Evolutionary conservation across 2,797 vertebrate species (phyloP), one percentile per base, ranked within the genome.

Genomic region (Echeneis naucrates): DNA sequence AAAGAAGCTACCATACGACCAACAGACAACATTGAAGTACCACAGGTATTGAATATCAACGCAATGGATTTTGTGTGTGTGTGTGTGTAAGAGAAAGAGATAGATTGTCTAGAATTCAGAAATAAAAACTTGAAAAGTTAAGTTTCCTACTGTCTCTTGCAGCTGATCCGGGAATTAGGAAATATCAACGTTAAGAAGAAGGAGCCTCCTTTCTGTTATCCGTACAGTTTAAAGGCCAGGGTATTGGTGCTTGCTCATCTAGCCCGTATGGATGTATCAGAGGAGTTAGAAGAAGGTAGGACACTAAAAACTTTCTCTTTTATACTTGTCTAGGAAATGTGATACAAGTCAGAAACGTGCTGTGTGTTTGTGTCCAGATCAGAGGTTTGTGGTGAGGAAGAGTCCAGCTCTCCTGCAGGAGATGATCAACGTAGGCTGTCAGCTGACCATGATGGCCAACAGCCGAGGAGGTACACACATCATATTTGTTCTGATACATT

Each of bases 181-280:
- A 97, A 97, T 87, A 98, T 99, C 91, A 99, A 99, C 53, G 93
- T 99, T 77, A 99, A 99, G 95, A 99, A 99, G 95, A 99, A 99
- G 79, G 98, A 99, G 82, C 97, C 97, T 90, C 98, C 98, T 0
- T 97, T 99, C 87, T 99, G 98, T 84, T 99, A 97, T 83, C 98
- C 98, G 0, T 99, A 99, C 91, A 99, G 98, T 82, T 87, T 99
- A 84, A 99, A 99, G 90, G 96, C 98, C 77, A 95, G 97, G 79
- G 98, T 99, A 50, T 94, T 99, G 32, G 90, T 99, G 72, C 91
- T 99, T 3, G 93, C 95, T 74, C 97, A 99, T 80, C 95, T 99
- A 72, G 95, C 97, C 50, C 94, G 98, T 69, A 98, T 99, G 96
- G 97, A 97, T 11, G 95, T 99, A 77, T 97, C 97, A 1, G 97